These are phyloP conservation scores for Brachionus sp. DNA, from an alignment of 1,140 invertebrate genomes.

Conservation along the genomic window DNA sequence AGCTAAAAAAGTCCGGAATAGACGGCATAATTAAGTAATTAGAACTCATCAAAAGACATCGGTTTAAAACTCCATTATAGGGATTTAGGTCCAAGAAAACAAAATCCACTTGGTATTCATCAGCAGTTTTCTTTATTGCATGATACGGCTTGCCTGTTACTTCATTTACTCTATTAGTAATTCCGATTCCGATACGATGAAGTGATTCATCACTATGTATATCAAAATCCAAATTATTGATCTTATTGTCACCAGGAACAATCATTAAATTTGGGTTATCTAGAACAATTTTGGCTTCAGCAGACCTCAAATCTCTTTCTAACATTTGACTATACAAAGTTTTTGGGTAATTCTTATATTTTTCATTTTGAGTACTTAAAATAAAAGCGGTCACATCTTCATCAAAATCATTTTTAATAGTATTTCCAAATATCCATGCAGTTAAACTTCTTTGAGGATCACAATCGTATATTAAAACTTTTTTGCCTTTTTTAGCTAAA, in stretches of 20 bases:
- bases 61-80: background rate
- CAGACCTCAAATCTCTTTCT: background rate
- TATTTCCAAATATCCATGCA: background rate
- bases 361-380: background rate
- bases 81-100: constrained; percentile 15
- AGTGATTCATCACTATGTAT: background rate
- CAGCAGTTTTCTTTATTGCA: background rate
- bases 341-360: background rate
- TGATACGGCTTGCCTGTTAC: background rate
- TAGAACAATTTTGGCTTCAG: background rate
- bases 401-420: background rate
- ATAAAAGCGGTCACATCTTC: background rate
- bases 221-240: background rate
- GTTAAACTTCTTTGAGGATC: constrained; percentile 22
- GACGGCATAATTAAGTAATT: background rate
- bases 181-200: background rate
- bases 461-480: constrained; percentile 20
- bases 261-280: background rate
- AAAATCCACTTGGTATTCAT: background rate
- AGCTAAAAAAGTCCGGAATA: background rate
- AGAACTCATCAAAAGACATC: background rate
- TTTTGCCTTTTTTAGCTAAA: background rate
- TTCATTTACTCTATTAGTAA: background rate
- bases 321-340: background rate
- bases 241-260: background rate